Percentiles rank a stretch among this genome's conserved stretches.
These are phyloP conservation scores for Grammomys surdaster DNA, from an alignment of 2,113 vertebrate genomes.

Conservation along the genomic window DNA sequence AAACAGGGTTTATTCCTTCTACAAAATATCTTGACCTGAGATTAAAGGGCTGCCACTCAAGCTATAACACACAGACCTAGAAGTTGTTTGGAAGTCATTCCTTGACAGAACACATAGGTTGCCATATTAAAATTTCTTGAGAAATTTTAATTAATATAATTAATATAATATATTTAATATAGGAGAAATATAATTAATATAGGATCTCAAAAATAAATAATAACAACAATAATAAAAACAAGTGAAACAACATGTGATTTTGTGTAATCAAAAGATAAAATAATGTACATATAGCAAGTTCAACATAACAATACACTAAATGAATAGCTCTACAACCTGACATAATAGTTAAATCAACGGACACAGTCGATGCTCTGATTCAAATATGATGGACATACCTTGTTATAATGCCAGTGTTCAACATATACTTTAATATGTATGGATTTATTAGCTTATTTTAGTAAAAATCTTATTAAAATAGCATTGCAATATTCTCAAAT, in stretches of 20 bases:
- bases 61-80: too few species aligned
- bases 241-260: neutral
- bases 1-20: too few species aligned
- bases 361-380: neutral
- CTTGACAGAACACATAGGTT: too few species aligned
- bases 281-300: neutral
- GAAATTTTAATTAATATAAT: neutral
- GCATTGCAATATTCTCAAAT: neutral
- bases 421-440: too few species aligned
- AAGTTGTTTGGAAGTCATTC: too few species aligned
- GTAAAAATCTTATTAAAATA: neutral
- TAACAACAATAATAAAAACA: neutral
- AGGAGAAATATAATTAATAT: neutral
- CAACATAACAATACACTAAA: neutral
- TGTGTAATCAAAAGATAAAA: neutral
- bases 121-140: neutral
- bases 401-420: neutral
- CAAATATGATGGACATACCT: neutral
- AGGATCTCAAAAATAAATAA: neutral
- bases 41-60: too few species aligned
- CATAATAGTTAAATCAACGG: neutral
- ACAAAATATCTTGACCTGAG: too few species aligned
- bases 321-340: too few species aligned
- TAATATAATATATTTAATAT: too few species aligned
- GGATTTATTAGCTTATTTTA: neutral